Conservation (phyloP, 2,113 vertebrate genomes). For the Pavo muticus region DNA sequence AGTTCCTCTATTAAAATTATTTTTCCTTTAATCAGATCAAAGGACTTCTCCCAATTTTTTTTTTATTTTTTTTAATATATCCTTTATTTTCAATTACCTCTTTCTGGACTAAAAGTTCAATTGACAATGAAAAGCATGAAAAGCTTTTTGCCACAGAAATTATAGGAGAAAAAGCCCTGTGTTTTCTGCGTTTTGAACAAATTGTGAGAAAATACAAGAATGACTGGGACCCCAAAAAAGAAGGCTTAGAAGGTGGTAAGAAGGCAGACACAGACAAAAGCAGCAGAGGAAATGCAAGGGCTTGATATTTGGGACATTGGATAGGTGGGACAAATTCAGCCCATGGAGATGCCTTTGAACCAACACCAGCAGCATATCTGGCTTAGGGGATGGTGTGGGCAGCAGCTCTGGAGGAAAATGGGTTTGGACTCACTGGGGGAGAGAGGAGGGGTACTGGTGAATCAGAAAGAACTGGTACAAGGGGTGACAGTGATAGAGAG, state of each 20-base stretch:
- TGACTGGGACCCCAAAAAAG: neutral
- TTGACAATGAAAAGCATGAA: neutral
- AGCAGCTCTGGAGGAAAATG: neutral
- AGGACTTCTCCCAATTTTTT: accelerated
- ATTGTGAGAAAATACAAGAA: neutral
- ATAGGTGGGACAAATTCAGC: neutral
- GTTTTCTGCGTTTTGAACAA: neutral
- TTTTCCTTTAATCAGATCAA: neutral
- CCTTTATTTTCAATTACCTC: neutral
- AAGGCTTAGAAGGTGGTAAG: neutral
- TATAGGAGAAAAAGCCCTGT: neutral
- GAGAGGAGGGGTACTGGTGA: neutral
- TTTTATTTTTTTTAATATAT: neutral
- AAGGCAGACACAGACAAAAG: neutral
- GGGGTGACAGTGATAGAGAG: neutral
- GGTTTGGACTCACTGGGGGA: neutral
- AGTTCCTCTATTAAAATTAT: neutral
- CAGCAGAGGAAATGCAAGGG: neutral
- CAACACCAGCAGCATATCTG: neutral
- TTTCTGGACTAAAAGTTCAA: neutral
- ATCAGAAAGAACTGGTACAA: neutral
- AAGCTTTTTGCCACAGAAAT: neutral
- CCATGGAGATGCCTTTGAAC: neutral
- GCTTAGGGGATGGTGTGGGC: neutral
- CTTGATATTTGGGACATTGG: neutral